Base-by-base conservation (phyloP, 2,888 invertebrate genomes). In the Opisthograptis luteolata region DNA sequence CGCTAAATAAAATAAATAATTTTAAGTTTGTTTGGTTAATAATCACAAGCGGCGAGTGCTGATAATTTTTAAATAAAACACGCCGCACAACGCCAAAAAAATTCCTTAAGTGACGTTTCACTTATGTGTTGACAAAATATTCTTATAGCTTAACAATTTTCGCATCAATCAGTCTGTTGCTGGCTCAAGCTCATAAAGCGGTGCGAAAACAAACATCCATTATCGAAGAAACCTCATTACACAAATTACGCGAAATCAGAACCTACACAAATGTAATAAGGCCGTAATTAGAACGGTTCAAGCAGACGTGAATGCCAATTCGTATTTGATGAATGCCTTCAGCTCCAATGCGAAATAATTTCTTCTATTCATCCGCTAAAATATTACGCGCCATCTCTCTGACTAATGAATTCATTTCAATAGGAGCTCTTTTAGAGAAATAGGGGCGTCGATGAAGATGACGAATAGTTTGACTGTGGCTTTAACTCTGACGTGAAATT, bases 321-420 rank as follows among this genome's bases (percentile, higher is more conserved):
- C 60, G 44, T 58, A 65, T 75, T 73, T 76, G 73, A 78, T 79
- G 76, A 81, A 81, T 77, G 62, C 71, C 59, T 58, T 57, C 57
- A 60, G 64, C 56, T 55, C 56, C 70, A 65, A 75, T 66, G 74
- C 62, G 76, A 77, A 82, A 81, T 80, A 74, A 83, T 84, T 83
- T 79, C 79, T 79, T 73, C 76, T 64, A 83, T 84, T 85, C 81
- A 84, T 73, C 62, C 63, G 71, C 74, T 81, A 83, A 84, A 85
- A 82, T 83, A 83, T 83, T 76, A 73, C 75, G 60, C 60, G 60
- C 65, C 70, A 64, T 70, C 70, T 76, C 69, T 66, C 68, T 64
- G 73, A 78, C 75, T 82, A 82, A 85, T 83, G 83, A 85, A 81
- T 82, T 79, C 78, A 76, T 79, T 82, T 81, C 73, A 78, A 79